A percentile compares a stretch with the other conserved stretches of the same genome.
Evolutionary conservation across 2,797 vertebrate species (phyloP).

Genomic region (Tenualosa thibaudeaui): DNA sequence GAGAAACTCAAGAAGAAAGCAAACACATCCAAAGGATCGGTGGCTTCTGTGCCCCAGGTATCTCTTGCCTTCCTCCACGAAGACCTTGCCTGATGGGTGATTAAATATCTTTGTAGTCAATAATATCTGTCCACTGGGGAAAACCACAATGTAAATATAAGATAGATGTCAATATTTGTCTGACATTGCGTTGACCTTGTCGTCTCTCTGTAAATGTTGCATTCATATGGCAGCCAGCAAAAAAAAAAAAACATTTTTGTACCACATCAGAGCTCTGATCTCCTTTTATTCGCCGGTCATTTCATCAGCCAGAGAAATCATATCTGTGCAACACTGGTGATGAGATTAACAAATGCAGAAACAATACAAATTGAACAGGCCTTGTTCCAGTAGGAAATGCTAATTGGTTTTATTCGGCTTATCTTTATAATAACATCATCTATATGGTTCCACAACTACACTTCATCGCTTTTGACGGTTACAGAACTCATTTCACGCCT

Average conservation of each 20-base stretch:
- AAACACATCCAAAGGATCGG: background rate
- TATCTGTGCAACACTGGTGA: conserved; percentile 8
- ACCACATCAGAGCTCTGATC: background rate
- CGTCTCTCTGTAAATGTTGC: conserved; percentile 14
- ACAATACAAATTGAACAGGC: conserved; percentile 9
- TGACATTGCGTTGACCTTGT: conserved; percentile 24
- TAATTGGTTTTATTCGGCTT: conserved; percentile 13
- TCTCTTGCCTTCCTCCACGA: background rate
- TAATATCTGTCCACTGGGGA: background rate
- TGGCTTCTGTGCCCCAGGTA: background rate
- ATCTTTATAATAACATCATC: conserved; percentile 5
- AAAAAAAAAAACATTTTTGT: background rate
- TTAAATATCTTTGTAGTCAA: conserved; percentile 16
- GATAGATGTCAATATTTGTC: conserved; percentile 22
- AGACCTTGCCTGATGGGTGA: conserved; percentile 16
- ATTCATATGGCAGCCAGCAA: background rate
- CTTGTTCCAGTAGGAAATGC: background rate
- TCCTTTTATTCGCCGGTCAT: background rate
- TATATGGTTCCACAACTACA: conserved; percentile 11
- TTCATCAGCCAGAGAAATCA: conserved; percentile 14
- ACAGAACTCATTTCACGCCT: conserved; percentile 18
- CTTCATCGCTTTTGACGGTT: background rate
- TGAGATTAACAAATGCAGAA: conserved; percentile 12
- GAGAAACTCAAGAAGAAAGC: background rate
- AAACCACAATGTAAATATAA: conserved; percentile 11